Evolutionary conservation across 2,113 vertebrate genomes (phyloP), one percentile per base, ranked within the genome.

Genomic region (Lepisosteus oculatus): DNA sequence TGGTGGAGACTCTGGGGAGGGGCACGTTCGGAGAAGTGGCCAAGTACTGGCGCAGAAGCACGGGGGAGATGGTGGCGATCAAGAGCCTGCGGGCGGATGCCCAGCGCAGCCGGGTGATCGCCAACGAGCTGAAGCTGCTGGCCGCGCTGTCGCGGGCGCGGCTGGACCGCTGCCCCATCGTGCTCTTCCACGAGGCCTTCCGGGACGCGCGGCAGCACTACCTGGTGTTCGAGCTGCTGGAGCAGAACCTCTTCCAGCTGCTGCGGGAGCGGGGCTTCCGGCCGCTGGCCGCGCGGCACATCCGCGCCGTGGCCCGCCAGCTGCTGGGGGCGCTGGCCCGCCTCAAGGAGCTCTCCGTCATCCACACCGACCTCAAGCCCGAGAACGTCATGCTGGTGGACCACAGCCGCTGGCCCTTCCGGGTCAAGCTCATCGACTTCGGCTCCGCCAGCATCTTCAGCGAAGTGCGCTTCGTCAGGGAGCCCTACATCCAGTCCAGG

Each of bases 381-480:
- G 90, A 94, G 78, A 94, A 94, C 75, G 88, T 93, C 74, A 93
- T 94, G 91, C 67, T 92, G 70, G 90, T 93, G 12, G 85, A 94
- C 73, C 91, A 93, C 0, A 64, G 55, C 0, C 81, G 83, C 0
- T 87, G 78, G 7, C 90, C 92, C 0, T 93, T 92, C 80, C 80
- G 81, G 0, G 75, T 94, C 66, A 94, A 94, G 73, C 83, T 93
- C 2, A 88, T 94, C 0, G 90, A 93, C 71, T 94, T 94, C 0
- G 92, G 93, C 63, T 93, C 89, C 0, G 87, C 90, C 12, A 88
- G 89, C 82, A 84, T 92, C n/a, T 82, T 89, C 72, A 77, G 74
- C 0, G 90, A 93, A 63, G 84, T 89, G 13, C 80, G 82, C 51
- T 86, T 78, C 0, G 57, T 91, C 13, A 85, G 83, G 69, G 85